A percentile compares a stretch with the other conserved stretches of the same genome.
These are phyloP conservation scores for Dioctria rufipes DNA, from an alignment of 2,888 invertebrate genomes.

Conservation along the genomic window DNA sequence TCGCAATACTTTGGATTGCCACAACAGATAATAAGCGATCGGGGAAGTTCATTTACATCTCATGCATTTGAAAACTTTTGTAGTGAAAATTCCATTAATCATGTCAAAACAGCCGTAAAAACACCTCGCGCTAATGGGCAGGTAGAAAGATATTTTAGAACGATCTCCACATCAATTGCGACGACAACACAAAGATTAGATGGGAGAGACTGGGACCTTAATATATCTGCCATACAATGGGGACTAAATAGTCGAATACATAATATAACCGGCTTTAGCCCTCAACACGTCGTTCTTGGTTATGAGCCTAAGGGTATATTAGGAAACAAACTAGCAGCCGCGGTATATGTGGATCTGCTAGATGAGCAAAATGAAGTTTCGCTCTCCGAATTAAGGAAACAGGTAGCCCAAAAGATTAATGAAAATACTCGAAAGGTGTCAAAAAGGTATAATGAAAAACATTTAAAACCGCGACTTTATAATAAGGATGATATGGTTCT, in stretches of 20 bases:
- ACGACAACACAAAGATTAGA: not conserved
- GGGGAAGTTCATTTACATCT: conserved; percentile 1
- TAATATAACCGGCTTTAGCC: conserved; percentile 49
- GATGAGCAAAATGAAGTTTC: not conserved
- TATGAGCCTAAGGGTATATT: conserved; percentile 53
- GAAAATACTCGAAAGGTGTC: not conserved
- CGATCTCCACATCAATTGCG: conserved; percentile 9
- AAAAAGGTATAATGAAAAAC: not conserved
- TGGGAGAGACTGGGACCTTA: conserved; percentile 58
- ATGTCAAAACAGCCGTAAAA: conserved; percentile 54
- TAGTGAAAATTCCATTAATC: conserved; percentile 45
- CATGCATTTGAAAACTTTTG: conserved; percentile 5
- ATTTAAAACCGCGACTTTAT: not conserved
- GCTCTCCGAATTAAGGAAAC: not conserved
- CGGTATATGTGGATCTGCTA: not conserved
- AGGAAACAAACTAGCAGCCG: conserved; percentile 48
- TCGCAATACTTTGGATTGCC: conserved; percentile 53
- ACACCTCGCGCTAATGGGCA: conserved; percentile 58
- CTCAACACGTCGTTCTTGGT: conserved; percentile 54
- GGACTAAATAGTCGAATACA: conserved; percentile 55
- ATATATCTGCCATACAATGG: conserved; percentile 56
- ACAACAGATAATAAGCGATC: conserved; percentile 49
- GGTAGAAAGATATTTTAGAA: conserved; percentile 54
- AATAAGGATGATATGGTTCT: conserved; percentile 5
- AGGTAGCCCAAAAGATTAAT: no score